Conservation (phyloP, 2,113 vertebrate species). For the Xenotilapia longispinis region DNA sequence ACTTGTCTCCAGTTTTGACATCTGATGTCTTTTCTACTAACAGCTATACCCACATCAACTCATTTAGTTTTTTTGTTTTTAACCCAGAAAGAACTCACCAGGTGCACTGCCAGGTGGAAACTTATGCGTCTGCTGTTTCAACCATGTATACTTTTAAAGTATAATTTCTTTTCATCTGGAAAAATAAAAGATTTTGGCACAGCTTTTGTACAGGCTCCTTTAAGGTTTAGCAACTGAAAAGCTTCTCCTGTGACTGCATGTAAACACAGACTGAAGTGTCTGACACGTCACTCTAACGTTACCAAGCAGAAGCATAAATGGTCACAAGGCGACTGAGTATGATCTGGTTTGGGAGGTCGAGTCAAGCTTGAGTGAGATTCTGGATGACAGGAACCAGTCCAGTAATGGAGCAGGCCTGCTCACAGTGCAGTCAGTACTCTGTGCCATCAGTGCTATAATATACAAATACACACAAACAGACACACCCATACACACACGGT, state of each 20-base stretch:
- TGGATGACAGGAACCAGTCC: neutral
- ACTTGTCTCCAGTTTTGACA: neutral
- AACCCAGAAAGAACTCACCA: neutral
- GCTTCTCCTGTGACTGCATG: neutral
- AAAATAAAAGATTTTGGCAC: neutral
- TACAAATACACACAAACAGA: neutral
- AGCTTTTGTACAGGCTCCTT: neutral
- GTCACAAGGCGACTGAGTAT: neutral
- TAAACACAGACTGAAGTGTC: neutral
- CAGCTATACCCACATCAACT: neutral
- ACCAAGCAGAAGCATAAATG: neutral
- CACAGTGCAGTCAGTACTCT: constrained; percentile 22
- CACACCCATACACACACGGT: neutral
- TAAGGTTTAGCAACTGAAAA: neutral
- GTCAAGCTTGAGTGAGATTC: neutral
- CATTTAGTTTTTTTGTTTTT: neutral
- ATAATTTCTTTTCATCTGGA: neutral
- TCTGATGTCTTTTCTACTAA: neutral
- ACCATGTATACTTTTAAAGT: neutral
- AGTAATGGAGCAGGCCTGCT: neutral
- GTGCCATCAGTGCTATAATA: constrained; percentile 28
- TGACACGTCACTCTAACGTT: neutral
- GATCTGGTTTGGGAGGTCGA: neutral
- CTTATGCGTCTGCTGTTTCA: neutral
- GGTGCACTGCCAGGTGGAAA: neutral